Base-by-base conservation (phyloP, 2,797 vertebrate genomes). In the Clarias laeviceps region DNA sequence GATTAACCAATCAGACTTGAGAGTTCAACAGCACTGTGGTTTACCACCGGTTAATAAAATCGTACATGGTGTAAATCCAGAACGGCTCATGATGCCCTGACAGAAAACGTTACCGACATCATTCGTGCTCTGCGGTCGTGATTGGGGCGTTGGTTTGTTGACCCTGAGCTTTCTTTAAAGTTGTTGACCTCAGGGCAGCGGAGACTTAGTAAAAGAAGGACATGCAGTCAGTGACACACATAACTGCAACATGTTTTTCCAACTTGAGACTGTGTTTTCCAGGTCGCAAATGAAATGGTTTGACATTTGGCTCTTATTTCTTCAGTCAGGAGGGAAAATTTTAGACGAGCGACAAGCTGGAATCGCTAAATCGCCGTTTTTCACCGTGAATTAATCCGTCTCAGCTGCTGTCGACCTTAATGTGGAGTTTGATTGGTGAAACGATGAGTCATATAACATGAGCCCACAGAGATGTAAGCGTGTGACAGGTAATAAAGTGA, bases 401-500 rank as follows among this genome's bases (percentile, higher is more conserved):
- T 80, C 24, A 18, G 61, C 14, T 45, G 24, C 78, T 65, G 78
- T 80, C 61, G 3, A 5, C 8, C 14, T 80, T 20, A 64, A 80
- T 64, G 78, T 14, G 61, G 54, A 18, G 61, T 65, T 80, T 65
- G 78, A 65, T 12, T 45, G 37, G 78, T 65, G 37, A 80, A 80
- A 64, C 37, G 4, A 80, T 65, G 78, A 65, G 61, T 65, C 37
- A 80, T 64, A 9, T 27, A 27, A 50, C 18, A 7, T 50, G 15
- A 80, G 37, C 37, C 24, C 8, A 22, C 1, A 27, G 37, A 80
- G 40, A 50, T 65, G 37, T 50, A 14, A 29, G 14, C 29, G 24
- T 50, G 15, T 20, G 37, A 80, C 61, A 80, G 79, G 61, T 80
- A 50, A 80, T 80, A 80, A 65, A 50, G n/a, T 64, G 22, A 64